Base-by-base conservation (phyloP, 1,140 invertebrate genomes). In the Drosophila repletoides region DNA sequence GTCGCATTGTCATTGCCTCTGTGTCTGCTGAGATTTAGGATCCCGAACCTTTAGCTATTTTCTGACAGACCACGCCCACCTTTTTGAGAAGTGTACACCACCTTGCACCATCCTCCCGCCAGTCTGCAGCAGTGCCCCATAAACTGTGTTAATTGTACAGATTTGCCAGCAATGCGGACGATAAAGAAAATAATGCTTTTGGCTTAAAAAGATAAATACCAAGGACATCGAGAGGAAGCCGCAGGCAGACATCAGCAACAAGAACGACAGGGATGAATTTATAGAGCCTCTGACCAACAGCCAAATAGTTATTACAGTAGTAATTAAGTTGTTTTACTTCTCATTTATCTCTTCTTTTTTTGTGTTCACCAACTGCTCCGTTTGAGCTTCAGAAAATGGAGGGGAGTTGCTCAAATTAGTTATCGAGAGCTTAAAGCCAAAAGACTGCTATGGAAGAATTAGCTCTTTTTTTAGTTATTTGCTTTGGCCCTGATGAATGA, bases 191-290 rank as follows among this genome's bases (percentile, higher is more conserved):
- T 83, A 84, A 83, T 77, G 65, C 73, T 61, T 55, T 41, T 52
- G 58, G 73, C 79, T 83, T 83, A 83, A 84, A 84, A 84, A 84
- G 79, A 83, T 84, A 84, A 83, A 83, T 79, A 70, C 79, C 52
- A 74, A 49, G 67, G 49, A 64, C 60, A 59, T 52, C 53, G 46
- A 67, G 40, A 28, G 36, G 31, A 43, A 61, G 63, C 63, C 63
- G 55, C 58, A 67, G 46, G 56, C 56, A 24, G 24, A 58, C 31
- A 43, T 14, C 26, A 19, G 21, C 15, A 22, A 17, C 21, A 10
- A n/a, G 21, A 21, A 48, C 28, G 17, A 33, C 7, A 21, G 31
- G 5, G 36, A 49, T n/a, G 33, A 64, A 64, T 64, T 64, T 64
- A 48, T 64, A 46, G 38, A 64, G 31, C 40, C 41, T 14, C 33